These are phyloP conservation scores for Agrotis exclamationis DNA, from an alignment of 2,888 invertebrate genomes.

Conservation along the genomic window DNA sequence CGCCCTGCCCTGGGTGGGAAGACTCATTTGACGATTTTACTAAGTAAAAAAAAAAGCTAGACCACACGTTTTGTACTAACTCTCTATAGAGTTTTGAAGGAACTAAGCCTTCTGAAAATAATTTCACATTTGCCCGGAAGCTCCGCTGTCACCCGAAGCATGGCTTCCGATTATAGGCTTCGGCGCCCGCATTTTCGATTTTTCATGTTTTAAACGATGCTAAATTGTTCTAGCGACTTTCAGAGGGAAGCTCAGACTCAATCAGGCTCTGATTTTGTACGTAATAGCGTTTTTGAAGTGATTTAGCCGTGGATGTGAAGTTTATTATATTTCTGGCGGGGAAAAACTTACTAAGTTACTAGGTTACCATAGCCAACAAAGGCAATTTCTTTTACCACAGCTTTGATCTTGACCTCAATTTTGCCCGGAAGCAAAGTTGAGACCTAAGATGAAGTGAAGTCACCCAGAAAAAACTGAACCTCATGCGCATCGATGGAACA, in stretches of 20 bases:
- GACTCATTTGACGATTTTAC: too few species aligned
- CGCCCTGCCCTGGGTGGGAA: too few species aligned
- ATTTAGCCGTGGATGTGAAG: slow-evolving; percentile 1
- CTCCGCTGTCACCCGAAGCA: slow-evolving; percentile 53
- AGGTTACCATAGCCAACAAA: too few species aligned
- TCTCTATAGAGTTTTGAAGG: background rate
- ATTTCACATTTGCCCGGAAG: slow-evolving; percentile 24
- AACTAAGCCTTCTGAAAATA: slow-evolving; percentile 28
- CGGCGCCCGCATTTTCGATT: slow-evolving; percentile 59
- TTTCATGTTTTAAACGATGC: slow-evolving; percentile 62
- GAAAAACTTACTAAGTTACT: too few species aligned
- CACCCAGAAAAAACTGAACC: too few species aligned
- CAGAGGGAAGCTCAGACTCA: slow-evolving; percentile 21
- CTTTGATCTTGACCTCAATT: too few species aligned
- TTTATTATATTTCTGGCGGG: background rate
- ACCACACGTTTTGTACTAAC: too few species aligned
- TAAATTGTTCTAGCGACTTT: slow-evolving; percentile 51
- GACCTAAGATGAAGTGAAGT: too few species aligned
- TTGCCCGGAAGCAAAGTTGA: too few species aligned
- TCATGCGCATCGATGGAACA: too few species aligned
- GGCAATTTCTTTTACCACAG: too few species aligned
- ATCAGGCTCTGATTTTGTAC: slow-evolving; percentile 37
- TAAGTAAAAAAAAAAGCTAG: too few species aligned
- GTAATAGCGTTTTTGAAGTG: slow-evolving; percentile 16
- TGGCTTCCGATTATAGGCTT: slow-evolving; percentile 58